Evolutionary conservation across 2,113 vertebrate species (phyloP), one percentile per base, ranked within the genome.

Genomic region (Microtus oregoni): DNA sequence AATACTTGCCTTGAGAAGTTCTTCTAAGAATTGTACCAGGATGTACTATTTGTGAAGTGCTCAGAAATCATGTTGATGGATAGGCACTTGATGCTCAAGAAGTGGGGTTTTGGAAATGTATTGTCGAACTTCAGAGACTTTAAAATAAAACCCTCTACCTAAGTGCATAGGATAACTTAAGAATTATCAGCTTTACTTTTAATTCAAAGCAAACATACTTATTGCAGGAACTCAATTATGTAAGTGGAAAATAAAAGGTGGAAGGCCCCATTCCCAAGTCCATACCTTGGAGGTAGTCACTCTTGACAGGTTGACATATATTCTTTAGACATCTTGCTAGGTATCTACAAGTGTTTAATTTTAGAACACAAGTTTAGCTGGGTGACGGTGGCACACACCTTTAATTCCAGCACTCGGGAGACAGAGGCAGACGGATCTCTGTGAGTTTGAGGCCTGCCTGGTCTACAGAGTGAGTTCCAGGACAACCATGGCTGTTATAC

Each of bases 151-250:
- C 9, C 67, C 41, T 38, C 28, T 83, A 90, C 20, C 22, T 72
- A 44, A n/a, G 20, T 41, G 90, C 5, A 26, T 50, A 44, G 30
- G 73, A 72, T 87, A 47, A 82, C 35, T 81, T 41, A 73, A 87
- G 67, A 95, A 88, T 90, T 52, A 73, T 63, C 77, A 72, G 7
- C 67, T 96, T 93, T 10, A 93, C 13, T 93, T 89, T 89, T 61
- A 89, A 89, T 91, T 12, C 58, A 94, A 81, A 92, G 47, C 28
- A 92, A 96, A 76, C 20, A 94, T 19, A 65, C 58, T 55, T 89
- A 61, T 30, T 93, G n/a, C 22, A 95, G 89, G 85, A 77, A 58
- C 76, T 89, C 67, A 92, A 89, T 55, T 75, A 44, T 2, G 0
- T 81, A 82, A 91, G 13, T 52, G 3, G 82, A 79, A 92, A 70